Percentiles rank a stretch among this genome's conserved stretches.
Evolutionary conservation across 2,888 invertebrate species (phyloP).

Genomic region (Plagiodera versicolora): DNA sequence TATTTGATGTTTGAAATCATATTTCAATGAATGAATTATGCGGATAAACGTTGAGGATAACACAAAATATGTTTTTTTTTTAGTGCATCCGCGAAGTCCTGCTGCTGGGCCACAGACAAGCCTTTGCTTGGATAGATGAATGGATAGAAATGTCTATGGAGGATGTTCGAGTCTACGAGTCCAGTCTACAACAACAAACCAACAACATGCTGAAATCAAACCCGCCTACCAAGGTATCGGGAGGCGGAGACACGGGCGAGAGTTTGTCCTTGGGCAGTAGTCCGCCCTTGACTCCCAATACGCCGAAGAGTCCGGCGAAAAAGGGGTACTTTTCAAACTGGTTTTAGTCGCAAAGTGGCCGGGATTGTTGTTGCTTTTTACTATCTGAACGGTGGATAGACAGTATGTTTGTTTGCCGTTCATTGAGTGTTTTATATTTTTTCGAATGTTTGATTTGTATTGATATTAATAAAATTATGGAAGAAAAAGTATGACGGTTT

Average conservation of each 20-base stretch:
- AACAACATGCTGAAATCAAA: constrained; percentile 63
- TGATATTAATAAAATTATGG: no score
- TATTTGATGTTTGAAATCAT: no score
- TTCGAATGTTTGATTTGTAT: no score
- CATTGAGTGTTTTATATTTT: no score
- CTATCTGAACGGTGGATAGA: no score
- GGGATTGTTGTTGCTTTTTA: no score
- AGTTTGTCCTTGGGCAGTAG: constrained; percentile 8
- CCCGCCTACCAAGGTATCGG: background rate
- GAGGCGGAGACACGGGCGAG: constrained; percentile 1
- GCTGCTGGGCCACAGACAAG: constrained; percentile 85
- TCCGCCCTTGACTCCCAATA: no score
- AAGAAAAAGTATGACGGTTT: no score
- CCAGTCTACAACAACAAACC: constrained; percentile 78
- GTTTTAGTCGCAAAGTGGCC: constrained; percentile 39
- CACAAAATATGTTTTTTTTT: no score
- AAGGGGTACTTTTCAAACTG: constrained; percentile 47
- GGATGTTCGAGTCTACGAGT: constrained; percentile 82
- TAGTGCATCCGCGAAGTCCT: constrained; percentile 85
- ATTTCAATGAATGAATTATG: background rate
- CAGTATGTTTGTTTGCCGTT: no score
- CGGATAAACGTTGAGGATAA: no score
- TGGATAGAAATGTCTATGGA: constrained; percentile 86
- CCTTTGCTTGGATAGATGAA: constrained; percentile 92
- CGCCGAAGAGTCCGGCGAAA: constrained; percentile 45